These are phyloP conservation scores for Phoeniculus purpureus DNA, from an alignment of 2,797 vertebrate genomes.

Conservation along the genomic window DNA sequence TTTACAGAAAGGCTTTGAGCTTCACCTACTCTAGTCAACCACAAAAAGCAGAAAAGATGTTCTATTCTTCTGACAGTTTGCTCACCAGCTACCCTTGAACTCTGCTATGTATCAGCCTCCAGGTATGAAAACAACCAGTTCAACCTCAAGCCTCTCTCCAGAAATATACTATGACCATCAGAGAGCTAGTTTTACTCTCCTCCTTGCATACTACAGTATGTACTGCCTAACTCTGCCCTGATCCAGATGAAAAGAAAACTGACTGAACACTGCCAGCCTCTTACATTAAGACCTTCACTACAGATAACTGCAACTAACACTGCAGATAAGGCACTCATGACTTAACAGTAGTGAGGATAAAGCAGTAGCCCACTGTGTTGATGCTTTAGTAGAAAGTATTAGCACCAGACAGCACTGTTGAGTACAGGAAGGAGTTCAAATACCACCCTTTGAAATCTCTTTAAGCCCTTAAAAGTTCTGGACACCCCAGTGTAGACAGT, in stretches of 20 bases:
- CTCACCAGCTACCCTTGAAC: neutral
- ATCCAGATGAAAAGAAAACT: neutral
- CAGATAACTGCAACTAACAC: neutral
- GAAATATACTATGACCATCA: neutral
- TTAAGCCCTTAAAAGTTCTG: neutral
- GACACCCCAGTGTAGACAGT: neutral
- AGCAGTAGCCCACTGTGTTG: neutral
- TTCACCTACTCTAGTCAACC: neutral
- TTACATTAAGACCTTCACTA: neutral
- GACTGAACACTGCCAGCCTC: neutral
- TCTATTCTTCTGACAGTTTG: neutral
- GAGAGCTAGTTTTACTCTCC: neutral
- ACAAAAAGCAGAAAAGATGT: neutral
- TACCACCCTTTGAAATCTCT: neutral
- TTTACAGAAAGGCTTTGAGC: neutral
- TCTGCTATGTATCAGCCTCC: neutral
- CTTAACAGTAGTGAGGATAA: neutral
- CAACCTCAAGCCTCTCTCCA: neutral
- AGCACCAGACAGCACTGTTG: neutral
- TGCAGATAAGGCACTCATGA: neutral
- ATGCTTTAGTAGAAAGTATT: neutral
- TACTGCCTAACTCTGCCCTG: neutral
- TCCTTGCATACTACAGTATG: neutral
- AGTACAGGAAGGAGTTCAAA: neutral
- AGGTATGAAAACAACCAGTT: neutral